A percentile compares a stretch with the other conserved stretches of the same genome.
These are phyloP conservation scores for Onychomys leucogaster DNA, from an alignment of 2,797 vertebrate genomes.

Conservation along the genomic window DNA sequence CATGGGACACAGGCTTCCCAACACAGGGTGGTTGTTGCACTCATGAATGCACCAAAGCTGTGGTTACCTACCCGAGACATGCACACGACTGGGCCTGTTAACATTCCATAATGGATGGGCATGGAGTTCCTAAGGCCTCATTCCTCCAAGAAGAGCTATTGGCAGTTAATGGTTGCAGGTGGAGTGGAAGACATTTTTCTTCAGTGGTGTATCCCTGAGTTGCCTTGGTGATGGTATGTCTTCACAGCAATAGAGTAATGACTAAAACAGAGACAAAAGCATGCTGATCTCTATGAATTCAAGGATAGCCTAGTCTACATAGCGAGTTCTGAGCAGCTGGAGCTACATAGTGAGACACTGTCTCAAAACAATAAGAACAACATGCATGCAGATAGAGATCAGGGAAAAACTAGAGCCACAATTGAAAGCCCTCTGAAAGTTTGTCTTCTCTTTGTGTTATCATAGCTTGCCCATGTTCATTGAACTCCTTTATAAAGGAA, in stretches of 20 bases:
- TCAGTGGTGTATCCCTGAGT: neutral
- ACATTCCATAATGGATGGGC: neutral
- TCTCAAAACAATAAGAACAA: neutral
- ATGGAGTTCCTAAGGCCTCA: neutral
- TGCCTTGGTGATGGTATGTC: neutral
- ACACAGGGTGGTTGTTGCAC: neutral
- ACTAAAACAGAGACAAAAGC: neutral
- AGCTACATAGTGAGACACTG: too few species aligned
- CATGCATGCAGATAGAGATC: neutral
- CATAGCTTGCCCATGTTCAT: neutral
- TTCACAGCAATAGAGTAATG: neutral
- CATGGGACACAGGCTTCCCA: neutral
- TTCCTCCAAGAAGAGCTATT: neutral
- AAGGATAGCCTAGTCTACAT: neutral
- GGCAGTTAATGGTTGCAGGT: neutral
- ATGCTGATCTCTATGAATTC: neutral
- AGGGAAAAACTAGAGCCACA: constrained; percentile 23
- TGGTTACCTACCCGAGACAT: neutral
- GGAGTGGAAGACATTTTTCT: neutral
- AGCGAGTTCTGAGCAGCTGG: too few species aligned
- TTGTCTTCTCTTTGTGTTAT: constrained; percentile 13
- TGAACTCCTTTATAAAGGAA: neutral
- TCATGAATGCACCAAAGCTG: neutral
- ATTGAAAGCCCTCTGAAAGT: constrained; percentile 51
- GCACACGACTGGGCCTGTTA: neutral